Percentiles rank a stretch among this genome's conserved stretches.
These are phyloP conservation scores for Rhagium mordax DNA, from an alignment of 2,888 invertebrate genomes.

Conservation along the genomic window DNA sequence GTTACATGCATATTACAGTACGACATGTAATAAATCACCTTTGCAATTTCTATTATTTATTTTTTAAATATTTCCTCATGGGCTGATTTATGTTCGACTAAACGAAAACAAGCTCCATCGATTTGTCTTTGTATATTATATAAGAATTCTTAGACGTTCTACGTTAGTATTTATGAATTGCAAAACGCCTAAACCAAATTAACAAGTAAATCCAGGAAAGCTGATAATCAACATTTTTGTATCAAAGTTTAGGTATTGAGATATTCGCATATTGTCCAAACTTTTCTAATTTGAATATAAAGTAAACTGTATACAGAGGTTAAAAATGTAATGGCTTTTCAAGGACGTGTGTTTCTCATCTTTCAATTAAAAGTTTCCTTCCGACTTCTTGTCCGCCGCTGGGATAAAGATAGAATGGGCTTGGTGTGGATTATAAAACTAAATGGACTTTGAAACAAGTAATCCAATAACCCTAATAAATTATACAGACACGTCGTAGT, in stretches of 20 bases:
- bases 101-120: too few species aligned
- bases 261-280: neutral
- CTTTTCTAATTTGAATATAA: neutral
- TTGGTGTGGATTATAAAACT: neutral
- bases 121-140: too few species aligned
- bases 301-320: neutral
- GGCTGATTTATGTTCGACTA: too few species aligned
- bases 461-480: neutral
- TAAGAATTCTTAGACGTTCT: too few species aligned
- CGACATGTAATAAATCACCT: too few species aligned
- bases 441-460: neutral
- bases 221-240: neutral
- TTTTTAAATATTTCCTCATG: too few species aligned
- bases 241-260: neutral
- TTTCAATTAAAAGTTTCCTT: neutral
- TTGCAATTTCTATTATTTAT: too few species aligned
- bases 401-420: neutral
- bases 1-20: too few species aligned
- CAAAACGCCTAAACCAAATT: too few species aligned
- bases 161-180: too few species aligned
- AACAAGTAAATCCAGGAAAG: neutral
- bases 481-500: neutral
- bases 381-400: neutral
- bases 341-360: neutral
- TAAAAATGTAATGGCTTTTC: neutral